Evolutionary conservation across 2,113 vertebrate genomes (phyloP).

Genomic region (Halichoerus grypus): DNA sequence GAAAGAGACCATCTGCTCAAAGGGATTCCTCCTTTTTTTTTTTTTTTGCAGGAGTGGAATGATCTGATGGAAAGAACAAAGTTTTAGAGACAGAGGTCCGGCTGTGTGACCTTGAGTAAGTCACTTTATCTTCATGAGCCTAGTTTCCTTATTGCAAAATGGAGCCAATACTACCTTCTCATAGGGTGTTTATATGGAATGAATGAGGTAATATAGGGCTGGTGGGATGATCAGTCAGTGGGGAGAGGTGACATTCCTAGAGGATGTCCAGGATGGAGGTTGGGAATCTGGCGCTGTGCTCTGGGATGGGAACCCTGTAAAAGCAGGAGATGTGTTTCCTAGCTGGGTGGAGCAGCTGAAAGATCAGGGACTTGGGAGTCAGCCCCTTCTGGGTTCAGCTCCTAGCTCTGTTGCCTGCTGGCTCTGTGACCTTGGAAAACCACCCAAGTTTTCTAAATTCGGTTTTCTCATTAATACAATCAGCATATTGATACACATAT

Average conservation of each 20-base stretch:
- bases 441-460: background rate
- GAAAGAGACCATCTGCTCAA: background rate
- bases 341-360: background rate
- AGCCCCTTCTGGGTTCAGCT: background rate
- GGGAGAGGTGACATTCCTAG: background rate
- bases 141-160: background rate
- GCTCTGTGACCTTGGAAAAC: background rate
- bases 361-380: background rate
- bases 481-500: background rate
- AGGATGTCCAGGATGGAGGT: background rate
- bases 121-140: background rate
- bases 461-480: background rate
- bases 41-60: background rate
- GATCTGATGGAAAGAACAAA: background rate
- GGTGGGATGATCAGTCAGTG: background rate
- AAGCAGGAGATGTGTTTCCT: background rate
- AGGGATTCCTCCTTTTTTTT: background rate
- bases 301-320: background rate
- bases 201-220: background rate
- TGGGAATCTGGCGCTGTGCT: background rate
- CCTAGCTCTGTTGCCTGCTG: background rate
- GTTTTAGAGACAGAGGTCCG: background rate
- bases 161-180: background rate
- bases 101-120: background rate
- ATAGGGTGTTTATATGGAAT: background rate